Evolutionary conservation across 2,888 invertebrate species (phyloP).

Genomic region (Tetragnatha montana): DNA sequence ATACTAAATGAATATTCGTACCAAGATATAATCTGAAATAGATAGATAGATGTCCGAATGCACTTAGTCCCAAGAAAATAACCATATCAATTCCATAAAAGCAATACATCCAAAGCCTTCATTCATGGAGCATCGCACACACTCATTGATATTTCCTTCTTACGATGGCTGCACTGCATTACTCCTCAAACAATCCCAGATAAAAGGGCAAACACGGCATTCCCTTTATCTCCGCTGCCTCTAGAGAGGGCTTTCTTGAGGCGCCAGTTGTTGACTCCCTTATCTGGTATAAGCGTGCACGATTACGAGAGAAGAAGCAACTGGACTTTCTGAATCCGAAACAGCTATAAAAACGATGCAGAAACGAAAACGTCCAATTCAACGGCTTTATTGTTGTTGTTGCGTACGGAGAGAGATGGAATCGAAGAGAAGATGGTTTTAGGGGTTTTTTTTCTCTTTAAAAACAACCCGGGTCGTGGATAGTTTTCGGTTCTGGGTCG

Average conservation of each 20-base stretch:
- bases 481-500: not conserved
- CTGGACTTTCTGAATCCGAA: not conserved
- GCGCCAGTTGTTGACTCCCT: slow-evolving; percentile 51
- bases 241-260: slow-evolving; percentile 4
- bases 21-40: no score
- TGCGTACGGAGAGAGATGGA: not conserved
- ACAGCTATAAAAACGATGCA: no score
- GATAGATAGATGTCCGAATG: no score
- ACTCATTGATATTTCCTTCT: not conserved
- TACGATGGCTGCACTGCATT: not conserved
- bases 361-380: no score
- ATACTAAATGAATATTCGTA: no score
- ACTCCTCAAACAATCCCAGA: not conserved
- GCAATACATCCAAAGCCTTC: no score
- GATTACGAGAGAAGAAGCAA: not conserved
- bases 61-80: no score
- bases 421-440: not conserved
- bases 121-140: not conserved
- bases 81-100: no score
- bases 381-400: not conserved
- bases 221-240: not conserved
- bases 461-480: not conserved
- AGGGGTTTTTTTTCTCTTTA: not conserved
- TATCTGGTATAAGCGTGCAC: slow-evolving; percentile 30
- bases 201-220: not conserved